Evolutionary conservation across 2,113 vertebrate species (phyloP), one percentile per base, ranked within the genome.

Genomic region (Tachysurus vachellii): DNA sequence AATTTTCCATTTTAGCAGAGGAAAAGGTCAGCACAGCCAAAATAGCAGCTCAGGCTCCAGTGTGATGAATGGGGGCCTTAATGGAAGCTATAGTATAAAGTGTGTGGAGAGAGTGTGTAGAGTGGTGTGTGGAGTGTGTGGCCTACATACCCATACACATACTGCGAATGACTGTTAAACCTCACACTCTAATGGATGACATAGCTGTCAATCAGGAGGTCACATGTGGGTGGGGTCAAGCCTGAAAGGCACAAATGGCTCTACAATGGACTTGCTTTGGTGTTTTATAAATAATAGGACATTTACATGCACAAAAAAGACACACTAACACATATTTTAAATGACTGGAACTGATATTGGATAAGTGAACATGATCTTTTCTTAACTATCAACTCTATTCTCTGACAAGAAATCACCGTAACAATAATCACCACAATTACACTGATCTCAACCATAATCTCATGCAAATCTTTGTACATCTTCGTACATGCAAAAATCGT

Each of bases 21-120:
- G 28, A 36, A 80, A 62, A 87, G 71, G 88, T 85, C 83, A 85
- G 56, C 31, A 87, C 61, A 26, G 42, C 14, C 71, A 54, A 85
- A 64, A 87, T 87, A 79, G 79, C 70, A 28, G 21, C 44, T 87
- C 26, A 14, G 53, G 59, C 47, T 82, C 28, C 54, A 83, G 71
- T 73, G 50, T 76, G 82, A 85, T 85, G n/a, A 93, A 90, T 93
- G 92, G 94, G 91, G 94, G 93, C 92, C 90, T 61, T 95, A 95
- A 95, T 95, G 93, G 92, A 92, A 88, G 91, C 91, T 93, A 91
- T 86, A 5, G 89, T 89, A 59, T 23, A 95, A 95, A 94, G 94
- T 85, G 79, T 88, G 76, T 59, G 64, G 5, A 53, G 81, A 85
- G 73, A 82, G 86, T 88, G 64, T 85, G 86, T 85, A 81, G 77